Evolutionary conservation across 37 sponge, comb jelly and placozoan species (phyloP).

Genomic region (Lycopodina hypogea): DNA sequence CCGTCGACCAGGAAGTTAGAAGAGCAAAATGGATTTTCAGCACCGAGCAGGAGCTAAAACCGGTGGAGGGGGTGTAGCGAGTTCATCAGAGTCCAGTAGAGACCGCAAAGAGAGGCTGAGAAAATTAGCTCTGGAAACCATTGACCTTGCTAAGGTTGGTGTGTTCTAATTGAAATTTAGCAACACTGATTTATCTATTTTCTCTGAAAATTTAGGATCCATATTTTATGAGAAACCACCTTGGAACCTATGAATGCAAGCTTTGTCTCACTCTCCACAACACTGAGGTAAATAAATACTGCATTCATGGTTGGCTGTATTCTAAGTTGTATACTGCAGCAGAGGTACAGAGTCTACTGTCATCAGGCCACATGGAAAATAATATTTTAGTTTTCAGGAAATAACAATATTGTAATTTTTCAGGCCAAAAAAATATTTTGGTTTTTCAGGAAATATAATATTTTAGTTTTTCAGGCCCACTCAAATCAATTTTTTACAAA

Average conservation of each 20-base stretch:
- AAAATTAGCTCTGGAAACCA: constrained; percentile 95
- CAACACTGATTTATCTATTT: background rate
- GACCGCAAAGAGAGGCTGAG: constrained; percentile 92
- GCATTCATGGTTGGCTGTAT: no score
- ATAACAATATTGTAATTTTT: no score
- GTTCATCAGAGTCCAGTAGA: constrained; percentile 86
- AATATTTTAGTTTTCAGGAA: no score
- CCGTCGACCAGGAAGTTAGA: no score
- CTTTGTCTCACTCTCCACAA: constrained; percentile 91
- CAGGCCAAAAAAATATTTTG: no score
- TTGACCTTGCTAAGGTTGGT: constrained; percentile 87
- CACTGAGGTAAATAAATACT: constrained; percentile 59
- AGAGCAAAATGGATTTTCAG: constrained; percentile 90
- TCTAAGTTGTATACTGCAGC: no score
- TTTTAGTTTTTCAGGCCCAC: no score
- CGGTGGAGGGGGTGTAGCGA: constrained; percentile 93
- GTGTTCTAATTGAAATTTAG: background rate
- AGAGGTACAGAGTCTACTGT: no score
- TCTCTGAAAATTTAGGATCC: constrained; percentile 78
- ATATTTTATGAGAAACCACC: constrained; percentile 98
- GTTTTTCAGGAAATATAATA: no score
- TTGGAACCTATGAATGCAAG: constrained; percentile 98
- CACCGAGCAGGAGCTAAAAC: constrained; percentile 93
- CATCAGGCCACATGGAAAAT: no score
- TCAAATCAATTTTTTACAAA: no score